phyloP scores from a whole-genome alignment of 2,797 vertebrate genomes.

The Sandelia bainsii region DNA sequence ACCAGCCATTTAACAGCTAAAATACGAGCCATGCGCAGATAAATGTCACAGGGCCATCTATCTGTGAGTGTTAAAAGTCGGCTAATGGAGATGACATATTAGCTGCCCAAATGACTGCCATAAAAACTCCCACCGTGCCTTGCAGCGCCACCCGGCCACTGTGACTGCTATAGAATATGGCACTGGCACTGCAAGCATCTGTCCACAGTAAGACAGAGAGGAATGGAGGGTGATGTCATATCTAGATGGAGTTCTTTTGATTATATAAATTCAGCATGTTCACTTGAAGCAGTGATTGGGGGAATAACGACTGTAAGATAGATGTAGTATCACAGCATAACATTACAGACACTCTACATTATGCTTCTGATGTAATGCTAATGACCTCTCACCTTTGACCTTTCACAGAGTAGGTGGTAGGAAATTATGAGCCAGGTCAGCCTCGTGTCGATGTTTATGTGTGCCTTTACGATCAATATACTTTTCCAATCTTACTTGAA shows the following conservation, averaged over 20 bases:
- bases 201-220: constrained; percentile 35
- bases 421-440: constrained; percentile 44
- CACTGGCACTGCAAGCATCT: constrained; percentile 54
- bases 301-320: constrained; percentile 30
- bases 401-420: constrained; percentile 23
- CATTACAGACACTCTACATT: constrained; percentile 35
- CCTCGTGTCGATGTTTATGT: constrained; percentile 28
- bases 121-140: constrained; percentile 77
- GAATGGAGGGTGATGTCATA: constrained; percentile 70
- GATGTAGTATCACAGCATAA: constrained; percentile 32
- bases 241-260: constrained; percentile 50
- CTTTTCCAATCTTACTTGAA: constrained; percentile 40
- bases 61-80: constrained; percentile 79
- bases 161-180: constrained; percentile 59
- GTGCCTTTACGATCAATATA: constrained; percentile 53
- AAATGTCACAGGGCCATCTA: constrained; percentile 82
- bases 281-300: constrained; percentile 12
- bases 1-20: constrained; percentile 74
- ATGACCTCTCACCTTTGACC: constrained; percentile 72
- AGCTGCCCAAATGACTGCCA: constrained; percentile 80
- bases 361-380: constrained; percentile 51
- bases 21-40: constrained; percentile 76
- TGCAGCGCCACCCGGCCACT: constrained; percentile 54
- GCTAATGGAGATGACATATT: constrained; percentile 85
- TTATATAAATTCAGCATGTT: constrained; percentile 46